A percentile compares a stretch with the other conserved stretches of the same genome.
phyloP scores from a whole-genome alignment of 2,797 vertebrate species.

The Melanotaenia nigrans region DNA sequence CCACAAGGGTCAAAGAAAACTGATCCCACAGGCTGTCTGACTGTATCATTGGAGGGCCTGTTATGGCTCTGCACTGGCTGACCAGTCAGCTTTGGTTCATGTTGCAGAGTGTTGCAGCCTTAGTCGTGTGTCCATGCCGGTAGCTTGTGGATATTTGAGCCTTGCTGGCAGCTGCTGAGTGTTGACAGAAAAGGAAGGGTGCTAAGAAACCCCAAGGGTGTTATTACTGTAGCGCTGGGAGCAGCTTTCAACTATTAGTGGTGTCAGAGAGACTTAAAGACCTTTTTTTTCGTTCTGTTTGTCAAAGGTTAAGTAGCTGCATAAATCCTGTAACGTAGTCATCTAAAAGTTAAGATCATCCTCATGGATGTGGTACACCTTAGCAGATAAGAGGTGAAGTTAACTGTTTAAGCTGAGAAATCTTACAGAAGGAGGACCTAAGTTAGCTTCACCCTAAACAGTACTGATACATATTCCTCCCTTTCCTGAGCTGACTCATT shows the following conservation, averaged over 20 bases:
- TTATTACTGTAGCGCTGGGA: slow-evolving; percentile 71
- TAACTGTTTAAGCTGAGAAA: slow-evolving; percentile 36
- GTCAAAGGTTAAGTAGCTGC: slow-evolving; percentile 78
- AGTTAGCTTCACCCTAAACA: background rate
- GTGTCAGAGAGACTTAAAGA: slow-evolving; percentile 62
- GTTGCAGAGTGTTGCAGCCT: slow-evolving; percentile 61
- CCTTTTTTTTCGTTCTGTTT: slow-evolving; percentile 62
- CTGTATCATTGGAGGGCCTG: slow-evolving; percentile 42
- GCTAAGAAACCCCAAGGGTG: slow-evolving; percentile 77
- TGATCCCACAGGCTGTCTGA: slow-evolving; percentile 43
- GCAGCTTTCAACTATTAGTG: slow-evolving; percentile 69
- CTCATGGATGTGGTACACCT: slow-evolving; percentile 22
- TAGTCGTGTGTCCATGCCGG: slow-evolving; percentile 42
- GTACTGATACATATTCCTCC: slow-evolving; percentile 11
- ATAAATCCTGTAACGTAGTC: slow-evolving; percentile 47
- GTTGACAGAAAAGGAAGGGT: slow-evolving; percentile 80
- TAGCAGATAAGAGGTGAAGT: slow-evolving; percentile 24
- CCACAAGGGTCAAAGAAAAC: slow-evolving; percentile 47
- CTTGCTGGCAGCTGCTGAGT: slow-evolving; percentile 76
- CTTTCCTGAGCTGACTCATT: slow-evolving; percentile 46
- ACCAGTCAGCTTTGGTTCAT: slow-evolving; percentile 64
- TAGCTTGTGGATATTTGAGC: slow-evolving; percentile 76
- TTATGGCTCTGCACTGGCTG: slow-evolving; percentile 56
- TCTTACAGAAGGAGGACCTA: background rate
- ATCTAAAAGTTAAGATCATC: slow-evolving; percentile 18